Conservation (phyloP, 2,113 vertebrate species). For the Castor canadensis region DNA sequence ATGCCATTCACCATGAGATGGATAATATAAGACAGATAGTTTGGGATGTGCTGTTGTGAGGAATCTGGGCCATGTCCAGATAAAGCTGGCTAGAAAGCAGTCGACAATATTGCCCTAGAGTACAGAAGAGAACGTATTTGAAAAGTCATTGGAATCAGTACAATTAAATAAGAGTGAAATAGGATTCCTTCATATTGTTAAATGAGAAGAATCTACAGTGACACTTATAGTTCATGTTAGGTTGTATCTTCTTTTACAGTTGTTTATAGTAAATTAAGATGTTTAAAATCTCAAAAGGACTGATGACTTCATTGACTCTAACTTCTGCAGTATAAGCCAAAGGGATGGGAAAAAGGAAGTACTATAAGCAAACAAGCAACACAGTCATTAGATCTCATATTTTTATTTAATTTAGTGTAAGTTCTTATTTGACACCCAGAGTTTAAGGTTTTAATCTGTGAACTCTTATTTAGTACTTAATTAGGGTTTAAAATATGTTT, state of each 20-base stretch:
- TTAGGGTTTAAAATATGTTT: not conserved
- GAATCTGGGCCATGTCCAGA: not conserved
- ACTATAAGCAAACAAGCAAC: not conserved
- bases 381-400: not conserved
- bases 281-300: not conserved
- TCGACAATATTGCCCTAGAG: not conserved
- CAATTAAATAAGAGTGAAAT: not conserved
- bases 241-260: not conserved
- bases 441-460: not conserved
- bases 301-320: not conserved
- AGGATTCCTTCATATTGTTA: not conserved
- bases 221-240: not conserved
- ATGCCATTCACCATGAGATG: not conserved
- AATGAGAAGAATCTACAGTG: not conserved
- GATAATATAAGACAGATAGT: not conserved
- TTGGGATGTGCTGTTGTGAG: not conserved
- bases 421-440: not conserved
- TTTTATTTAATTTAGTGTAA: not conserved
- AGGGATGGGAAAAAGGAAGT: not conserved
- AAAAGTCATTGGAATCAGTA: not conserved
- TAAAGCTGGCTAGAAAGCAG: not conserved
- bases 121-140: slow-evolving; percentile 1
- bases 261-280: not conserved
- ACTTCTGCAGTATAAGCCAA: not conserved
- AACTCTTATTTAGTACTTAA: not conserved